Base-by-base conservation (phyloP, 2,888 invertebrate species). In the Euplagia quadripunctaria region DNA sequence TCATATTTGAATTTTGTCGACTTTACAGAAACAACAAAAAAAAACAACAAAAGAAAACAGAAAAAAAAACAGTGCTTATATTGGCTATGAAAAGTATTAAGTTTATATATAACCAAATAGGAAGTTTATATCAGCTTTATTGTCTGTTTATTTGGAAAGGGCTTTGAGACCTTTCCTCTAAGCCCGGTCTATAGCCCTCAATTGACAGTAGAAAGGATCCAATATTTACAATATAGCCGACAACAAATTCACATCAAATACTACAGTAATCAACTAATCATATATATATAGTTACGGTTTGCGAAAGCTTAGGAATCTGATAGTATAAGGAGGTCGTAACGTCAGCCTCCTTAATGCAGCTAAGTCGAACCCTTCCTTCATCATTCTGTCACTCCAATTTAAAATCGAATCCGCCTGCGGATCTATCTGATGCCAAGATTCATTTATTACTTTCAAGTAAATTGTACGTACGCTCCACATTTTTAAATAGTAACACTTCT, bases 311-410 rank as follows among this genome's bases (percentile, higher is more conserved):
- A 66, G 64, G 74, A 73, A 81, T 55, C 72, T 51, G 66, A 79
- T 79, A 79, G 73, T 52, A 69, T 73, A 76, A 71, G 74, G 20
- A 70, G 75, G 63, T 65, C 70, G 69, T 68, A 70, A 68, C 71
- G 61, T 72, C 69, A 55, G 73, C 74, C 64, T 79, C 73, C 74
- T 46, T 75, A 72, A 64, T 73, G 72, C 66, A 74, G 75, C 83
- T 81, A 77, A 79, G 58, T 76, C 65, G 71, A 76, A 84, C 86
- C 87, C 85, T 83, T 84, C 84, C 84, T 88, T 87, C 87, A 90
- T 90, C 90, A 89, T 83, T 70, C 87, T 89, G 89, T 87, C 90
- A 87, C 86, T 86, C 82, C 85, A 86, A 88, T 89, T 88, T 86
- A 86, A 86, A 89, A 88, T 86, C 86, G 84, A 88, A 89, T 89